Percentiles rank a stretch among this genome's conserved stretches.
Evolutionary conservation across 2,888 invertebrate species (phyloP).

Genomic region (Amitus sp.): DNA sequence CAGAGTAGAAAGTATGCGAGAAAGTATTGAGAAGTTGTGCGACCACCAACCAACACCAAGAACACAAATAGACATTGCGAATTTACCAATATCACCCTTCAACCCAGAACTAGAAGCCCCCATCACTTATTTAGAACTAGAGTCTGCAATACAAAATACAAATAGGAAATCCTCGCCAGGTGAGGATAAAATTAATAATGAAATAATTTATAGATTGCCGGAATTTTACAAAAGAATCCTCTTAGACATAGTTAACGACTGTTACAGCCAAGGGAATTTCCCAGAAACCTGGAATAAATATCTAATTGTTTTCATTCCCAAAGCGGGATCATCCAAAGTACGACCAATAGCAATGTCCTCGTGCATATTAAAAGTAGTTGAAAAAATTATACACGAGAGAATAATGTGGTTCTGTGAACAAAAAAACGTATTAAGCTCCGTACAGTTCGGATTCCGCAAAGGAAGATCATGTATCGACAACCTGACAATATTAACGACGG

Average conservation of each 20-base stretch:
- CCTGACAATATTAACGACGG: constrained; percentile 8
- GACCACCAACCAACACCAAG: no score
- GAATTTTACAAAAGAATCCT: constrained; percentile 17
- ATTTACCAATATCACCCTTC: no score
- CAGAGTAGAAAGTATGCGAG: not conserved
- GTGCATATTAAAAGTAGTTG: constrained; percentile 23
- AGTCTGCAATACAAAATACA: constrained; percentile 5
- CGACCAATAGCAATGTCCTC: constrained; percentile 34
- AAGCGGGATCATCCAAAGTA: constrained; percentile 18
- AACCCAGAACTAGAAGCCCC: no score
- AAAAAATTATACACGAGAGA: constrained; percentile 24
- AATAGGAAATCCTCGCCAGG: constrained; percentile 19
- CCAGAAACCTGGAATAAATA: constrained; percentile 27
- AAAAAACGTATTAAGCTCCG: constrained; percentile 4
- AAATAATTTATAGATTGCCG: constrained; percentile 8
- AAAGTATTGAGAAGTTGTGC: not conserved
- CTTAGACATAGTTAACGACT: constrained; percentile 19
- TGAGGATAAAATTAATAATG: constrained; percentile 19
- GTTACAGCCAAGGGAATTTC: constrained; percentile 8
- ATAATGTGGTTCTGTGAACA: constrained; percentile 22
- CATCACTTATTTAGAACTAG: no score
- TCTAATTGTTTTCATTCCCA: constrained; percentile 32
- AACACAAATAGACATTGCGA: no score
- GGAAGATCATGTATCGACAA: constrained; percentile 26
- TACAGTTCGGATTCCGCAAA: constrained; percentile 31